These are phyloP conservation scores for Eupithecia vulgata DNA, from an alignment of 2,888 invertebrate species.

Conservation along the genomic window DNA sequence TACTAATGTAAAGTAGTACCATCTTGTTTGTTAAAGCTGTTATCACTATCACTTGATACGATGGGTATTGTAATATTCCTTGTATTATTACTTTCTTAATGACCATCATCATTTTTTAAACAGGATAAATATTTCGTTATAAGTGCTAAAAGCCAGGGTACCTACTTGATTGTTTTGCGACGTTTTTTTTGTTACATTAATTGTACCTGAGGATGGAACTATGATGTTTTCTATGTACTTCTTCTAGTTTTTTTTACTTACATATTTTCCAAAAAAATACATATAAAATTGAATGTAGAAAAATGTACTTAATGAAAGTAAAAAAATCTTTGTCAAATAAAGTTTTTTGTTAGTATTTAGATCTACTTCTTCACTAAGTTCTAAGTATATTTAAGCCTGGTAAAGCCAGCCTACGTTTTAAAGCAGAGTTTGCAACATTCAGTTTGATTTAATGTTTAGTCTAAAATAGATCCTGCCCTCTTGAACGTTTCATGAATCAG, in stretches of 20 bases:
- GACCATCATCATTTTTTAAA: not conserved
- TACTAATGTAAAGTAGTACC: too few species aligned
- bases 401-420: slow-evolving; percentile 52
- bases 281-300: not conserved
- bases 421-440: slow-evolving; percentile 51
- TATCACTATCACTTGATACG: too few species aligned
- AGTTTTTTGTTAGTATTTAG: slow-evolving; percentile 25
- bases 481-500: slow-evolving; percentile 56
- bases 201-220: not conserved
- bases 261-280: not conserved
- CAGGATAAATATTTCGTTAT: not conserved
- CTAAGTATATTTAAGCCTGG: slow-evolving; percentile 48
- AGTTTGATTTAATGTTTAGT: slow-evolving; percentile 43
- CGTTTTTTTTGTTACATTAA: not conserved
- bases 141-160: not conserved
- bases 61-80: too few species aligned
- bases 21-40: too few species aligned
- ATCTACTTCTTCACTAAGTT: slow-evolving; percentile 32
- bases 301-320: not conserved
- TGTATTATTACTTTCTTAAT: not conserved
- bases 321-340: slow-evolving; percentile 19
- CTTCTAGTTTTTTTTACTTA: not conserved
- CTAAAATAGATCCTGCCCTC: slow-evolving; percentile 57
- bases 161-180: not conserved
- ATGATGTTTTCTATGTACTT: not conserved